These are phyloP conservation scores for Tanypteryx hageni DNA, from an alignment of 2,888 invertebrate genomes.

Conservation along the genomic window DNA sequence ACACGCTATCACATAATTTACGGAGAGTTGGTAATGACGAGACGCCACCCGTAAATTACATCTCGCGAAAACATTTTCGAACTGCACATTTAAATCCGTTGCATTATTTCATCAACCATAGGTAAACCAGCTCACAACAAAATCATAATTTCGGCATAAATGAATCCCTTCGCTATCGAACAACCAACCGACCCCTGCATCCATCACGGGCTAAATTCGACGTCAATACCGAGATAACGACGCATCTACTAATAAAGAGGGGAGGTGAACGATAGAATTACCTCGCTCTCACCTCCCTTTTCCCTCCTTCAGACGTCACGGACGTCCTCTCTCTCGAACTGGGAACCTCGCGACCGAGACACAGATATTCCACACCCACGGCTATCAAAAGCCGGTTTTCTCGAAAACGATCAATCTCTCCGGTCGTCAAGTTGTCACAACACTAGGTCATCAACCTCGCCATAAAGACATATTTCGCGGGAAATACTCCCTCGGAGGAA, in stretches of 20 bases:
- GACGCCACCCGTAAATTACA: no score
- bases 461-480: conserved; percentile 60
- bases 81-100: no score
- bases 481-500: not conserved
- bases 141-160: no score
- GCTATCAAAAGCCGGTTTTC: conserved; percentile 19
- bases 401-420: conserved; percentile 53
- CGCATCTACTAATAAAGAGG: not conserved
- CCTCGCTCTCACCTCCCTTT: not conserved
- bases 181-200: not conserved
- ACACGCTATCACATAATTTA: no score
- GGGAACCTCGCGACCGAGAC: conserved; percentile 3
- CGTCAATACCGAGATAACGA: not conserved
- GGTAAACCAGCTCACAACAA: no score
- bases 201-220: not conserved
- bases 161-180: not conserved
- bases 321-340: not conserved
- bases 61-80: no score
- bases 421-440: conserved; percentile 59
- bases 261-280: not conserved
- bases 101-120: no score
- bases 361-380: conserved; percentile 11
- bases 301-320: not conserved
- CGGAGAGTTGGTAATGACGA: no score
- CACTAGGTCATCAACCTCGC: conserved; percentile 54